phyloP scores from a whole-genome alignment of 1,140 invertebrate genomes.

The Dendroctonus valens region DNA sequence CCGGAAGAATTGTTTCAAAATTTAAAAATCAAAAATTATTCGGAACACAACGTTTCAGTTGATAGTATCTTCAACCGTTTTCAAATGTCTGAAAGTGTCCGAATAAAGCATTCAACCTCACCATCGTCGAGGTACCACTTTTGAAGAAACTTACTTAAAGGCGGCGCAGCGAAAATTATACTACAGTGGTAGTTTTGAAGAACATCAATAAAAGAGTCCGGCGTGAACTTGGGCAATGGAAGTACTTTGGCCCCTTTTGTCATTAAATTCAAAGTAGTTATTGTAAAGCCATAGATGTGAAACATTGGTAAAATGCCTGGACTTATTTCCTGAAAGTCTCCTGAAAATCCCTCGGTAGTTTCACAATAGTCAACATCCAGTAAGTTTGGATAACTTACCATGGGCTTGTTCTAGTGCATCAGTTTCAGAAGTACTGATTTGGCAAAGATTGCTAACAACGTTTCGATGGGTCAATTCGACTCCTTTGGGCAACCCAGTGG shows the following conservation, averaged over 20 bases:
- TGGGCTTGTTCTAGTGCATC: slow-evolving; percentile 30
- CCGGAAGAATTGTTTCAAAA: too few species aligned
- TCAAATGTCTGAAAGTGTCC: too few species aligned
- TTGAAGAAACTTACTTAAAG: slow-evolving; percentile 57
- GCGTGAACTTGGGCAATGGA: slow-evolving; percentile 72
- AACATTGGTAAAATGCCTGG: slow-evolving; percentile 76
- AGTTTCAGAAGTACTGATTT: slow-evolving; percentile 35
- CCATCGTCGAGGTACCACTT: background rate
- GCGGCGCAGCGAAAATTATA: slow-evolving; percentile 60
- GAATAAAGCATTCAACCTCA: too few species aligned
- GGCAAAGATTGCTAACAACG: slow-evolving; percentile 55
- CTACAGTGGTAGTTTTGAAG: slow-evolving; percentile 60
- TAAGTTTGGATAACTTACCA: slow-evolving; percentile 20
- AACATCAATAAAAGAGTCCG: slow-evolving; percentile 60
- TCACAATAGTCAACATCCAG: background rate
- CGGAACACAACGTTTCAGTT: too few species aligned
- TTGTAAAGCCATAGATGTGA: slow-evolving; percentile 78
- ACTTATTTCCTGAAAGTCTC: slow-evolving; percentile 57
- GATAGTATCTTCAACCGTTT: too few species aligned
- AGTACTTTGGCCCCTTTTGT: slow-evolving; percentile 65
- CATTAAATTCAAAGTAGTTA: slow-evolving; percentile 58
- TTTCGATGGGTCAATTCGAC: slow-evolving; percentile 76
- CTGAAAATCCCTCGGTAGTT: slow-evolving; percentile 42
- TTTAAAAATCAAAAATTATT: too few species aligned
- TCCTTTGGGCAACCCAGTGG: slow-evolving; percentile 86